These are phyloP conservation scores for Pantala flavescens DNA, from an alignment of 1,140 invertebrate genomes.

Conservation along the genomic window DNA sequence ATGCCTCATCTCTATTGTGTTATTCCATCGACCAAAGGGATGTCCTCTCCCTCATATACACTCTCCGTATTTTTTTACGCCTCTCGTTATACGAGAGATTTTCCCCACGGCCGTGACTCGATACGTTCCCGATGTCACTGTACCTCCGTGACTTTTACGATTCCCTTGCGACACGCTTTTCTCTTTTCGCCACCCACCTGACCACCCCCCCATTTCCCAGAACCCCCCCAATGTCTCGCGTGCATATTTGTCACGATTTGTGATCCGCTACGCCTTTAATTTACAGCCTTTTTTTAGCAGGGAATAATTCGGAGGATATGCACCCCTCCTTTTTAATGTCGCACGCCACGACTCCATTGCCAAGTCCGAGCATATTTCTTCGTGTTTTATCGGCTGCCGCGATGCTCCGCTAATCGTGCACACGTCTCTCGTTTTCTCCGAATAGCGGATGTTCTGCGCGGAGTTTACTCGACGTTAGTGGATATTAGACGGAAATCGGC, in stretches of 20 bases:
- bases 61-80: neutral
- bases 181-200: neutral
- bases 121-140: neutral
- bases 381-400: too few species aligned
- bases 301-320: too few species aligned
- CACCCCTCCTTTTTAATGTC: too few species aligned
- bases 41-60: neutral
- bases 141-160: neutral
- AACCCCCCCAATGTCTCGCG: neutral
- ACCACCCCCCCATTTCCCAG: neutral
- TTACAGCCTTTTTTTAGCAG: too few species aligned
- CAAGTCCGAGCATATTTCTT: too few species aligned
- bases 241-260: conserved; percentile 9
- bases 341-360: too few species aligned
- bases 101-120: neutral
- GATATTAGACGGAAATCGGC: too few species aligned
- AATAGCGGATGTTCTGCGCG: too few species aligned
- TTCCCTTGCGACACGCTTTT: neutral
- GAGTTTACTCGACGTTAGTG: too few species aligned
- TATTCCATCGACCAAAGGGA: neutral
- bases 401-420: too few species aligned
- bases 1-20: neutral
- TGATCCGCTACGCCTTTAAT: neutral
- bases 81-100: neutral
- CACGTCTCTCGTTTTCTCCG: too few species aligned